phyloP scores from a whole-genome alignment of 1,140 invertebrate species.

The Drosophila murphyi region DNA sequence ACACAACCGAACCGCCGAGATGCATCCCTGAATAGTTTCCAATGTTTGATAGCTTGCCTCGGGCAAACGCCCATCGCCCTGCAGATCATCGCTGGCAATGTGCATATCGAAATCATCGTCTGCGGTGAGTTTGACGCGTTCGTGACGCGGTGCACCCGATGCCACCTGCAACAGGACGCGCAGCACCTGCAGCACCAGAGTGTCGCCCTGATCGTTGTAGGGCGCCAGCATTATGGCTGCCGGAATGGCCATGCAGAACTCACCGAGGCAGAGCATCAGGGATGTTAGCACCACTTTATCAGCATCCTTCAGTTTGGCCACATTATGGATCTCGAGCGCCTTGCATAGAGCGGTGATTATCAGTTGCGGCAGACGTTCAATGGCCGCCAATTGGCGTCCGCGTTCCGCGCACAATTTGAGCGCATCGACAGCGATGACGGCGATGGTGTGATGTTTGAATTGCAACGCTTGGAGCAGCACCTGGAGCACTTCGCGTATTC shows the following conservation, averaged over 20 bases:
- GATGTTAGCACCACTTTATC: conserved; percentile 92
- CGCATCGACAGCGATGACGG: conserved; percentile 79
- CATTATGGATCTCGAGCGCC: conserved; percentile 81
- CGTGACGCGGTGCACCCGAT: conserved; percentile 80
- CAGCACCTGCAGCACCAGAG: conserved; percentile 86
- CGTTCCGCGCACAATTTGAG: conserved; percentile 78
- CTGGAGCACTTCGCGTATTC: conserved; percentile 92
- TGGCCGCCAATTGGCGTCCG: conserved; percentile 70
- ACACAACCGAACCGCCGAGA: conserved; percentile 87
- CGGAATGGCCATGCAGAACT: conserved; percentile 93
- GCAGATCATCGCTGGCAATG: conserved; percentile 89
- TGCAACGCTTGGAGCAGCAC: conserved; percentile 95
- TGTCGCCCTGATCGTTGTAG: conserved; percentile 85
- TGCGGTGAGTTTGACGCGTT: conserved; percentile 80
- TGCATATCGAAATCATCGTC: conserved; percentile 90
- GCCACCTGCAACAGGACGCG: conserved; percentile 85
- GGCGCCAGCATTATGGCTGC: conserved; percentile 63
- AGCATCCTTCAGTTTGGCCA: conserved; percentile 85
- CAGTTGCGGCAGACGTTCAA: conserved; percentile 78
- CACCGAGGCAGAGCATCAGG: conserved; percentile 94
- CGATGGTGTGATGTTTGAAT: conserved; percentile 84
- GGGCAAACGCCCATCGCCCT: conserved; percentile 74
- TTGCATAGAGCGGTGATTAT: conserved; percentile 81
- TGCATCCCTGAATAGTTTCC: conserved; percentile 85
- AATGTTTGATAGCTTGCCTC: conserved; percentile 82